Evolutionary conservation across 2,797 vertebrate species (phyloP), one percentile per base, ranked within the genome.

Genomic region (Gambelia wislizenii): DNA sequence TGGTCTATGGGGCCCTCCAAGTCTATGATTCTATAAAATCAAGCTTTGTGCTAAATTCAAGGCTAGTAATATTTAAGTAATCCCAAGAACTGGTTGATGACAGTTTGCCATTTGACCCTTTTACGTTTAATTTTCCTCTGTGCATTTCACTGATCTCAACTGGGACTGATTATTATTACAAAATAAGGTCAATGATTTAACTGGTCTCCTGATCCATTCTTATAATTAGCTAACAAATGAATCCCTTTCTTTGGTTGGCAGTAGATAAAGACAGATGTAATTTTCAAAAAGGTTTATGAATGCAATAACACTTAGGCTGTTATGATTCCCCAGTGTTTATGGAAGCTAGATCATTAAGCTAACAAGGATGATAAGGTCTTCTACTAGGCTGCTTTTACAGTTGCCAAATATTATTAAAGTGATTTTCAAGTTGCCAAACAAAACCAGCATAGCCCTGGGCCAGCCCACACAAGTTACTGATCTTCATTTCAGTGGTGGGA

Each of bases 121-220:
- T 91, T 84, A 91, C n/a, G 87, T 94, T 74, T 61, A 90, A 44
- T 44, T 61, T 91, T 89, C 91, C 77, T 79, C 82, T 87, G 14
- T 36, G 0, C 64, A 92, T 94, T 93, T 89, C 44, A 78, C 49
- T 44, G 20, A 84, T 36, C 82, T 84, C 33, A 89, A 52, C 49
- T 75, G 25, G 42, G 18, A 74, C 20, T 61, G 67, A 80, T 74
- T 92, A 91, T 85, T 93, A 77, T 84, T 90, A 86, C 88, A 91
- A 56, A 70, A 94, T 91, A 87, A 92, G 91, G 36, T 85, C 89
- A 89, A 91, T 52, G 18, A 93, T 44, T 79, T 14, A 81, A 44
- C 67, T 91, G 91, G 83, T 67, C 89, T 90, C 87, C 84, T 81
- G 88, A 85, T 59, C 85, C 86, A 77, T 89, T 90, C 82, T 88